Evolutionary conservation across 2,797 vertebrate species (phyloP), one percentile per base, ranked within the genome.

Genomic region (Poeciliopsis turneri): DNA sequence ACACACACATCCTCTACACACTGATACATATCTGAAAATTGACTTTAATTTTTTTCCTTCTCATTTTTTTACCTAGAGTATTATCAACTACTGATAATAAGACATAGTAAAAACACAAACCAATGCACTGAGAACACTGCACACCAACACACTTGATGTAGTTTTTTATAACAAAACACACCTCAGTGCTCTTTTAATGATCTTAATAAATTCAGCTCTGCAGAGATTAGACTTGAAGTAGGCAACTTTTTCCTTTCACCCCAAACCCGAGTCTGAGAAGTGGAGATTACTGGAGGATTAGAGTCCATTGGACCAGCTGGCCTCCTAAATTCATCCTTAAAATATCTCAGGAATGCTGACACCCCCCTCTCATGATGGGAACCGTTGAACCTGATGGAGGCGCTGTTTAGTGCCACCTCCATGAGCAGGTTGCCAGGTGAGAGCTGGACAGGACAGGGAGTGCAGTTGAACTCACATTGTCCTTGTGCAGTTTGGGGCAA

Each of bases 341-440:
- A 93, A 91, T 88, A 95, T 95, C 79, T 76, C 86, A 92, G 90
- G 94, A 95, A 95, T 95, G 93, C 79, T 81, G 82, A 92, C 89
- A 89, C 86, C 74, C 86, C 86, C 72, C 75, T 87, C 83, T 82
- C 51, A 55, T 82, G 78, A 83, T 71, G 71, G 70, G 75, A 71
- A 70, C 74, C 30, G 46, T 83, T 72, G 82, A 83, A 91, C 88
- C 93, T 80, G 76, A 1, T 20, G 92, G 92, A 77, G 93, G 92
- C 92, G 94, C 93, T 94, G 59, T 94, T 93, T 76, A 28, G 25
- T 28, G 2, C 25, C 12, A n/a, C n/a, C 68, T 45, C 6, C 13
- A 18, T 71, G 25, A 71, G 25, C 68, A 71, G 68, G 68, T 71
- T 71, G 41, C 41, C 46, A 89, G 90, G 90, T 90, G 77, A 43